Evolutionary conservation across 2,113 vertebrate genomes (phyloP).

Genomic region (Rhegmatorhina hoffmannsi): DNA sequence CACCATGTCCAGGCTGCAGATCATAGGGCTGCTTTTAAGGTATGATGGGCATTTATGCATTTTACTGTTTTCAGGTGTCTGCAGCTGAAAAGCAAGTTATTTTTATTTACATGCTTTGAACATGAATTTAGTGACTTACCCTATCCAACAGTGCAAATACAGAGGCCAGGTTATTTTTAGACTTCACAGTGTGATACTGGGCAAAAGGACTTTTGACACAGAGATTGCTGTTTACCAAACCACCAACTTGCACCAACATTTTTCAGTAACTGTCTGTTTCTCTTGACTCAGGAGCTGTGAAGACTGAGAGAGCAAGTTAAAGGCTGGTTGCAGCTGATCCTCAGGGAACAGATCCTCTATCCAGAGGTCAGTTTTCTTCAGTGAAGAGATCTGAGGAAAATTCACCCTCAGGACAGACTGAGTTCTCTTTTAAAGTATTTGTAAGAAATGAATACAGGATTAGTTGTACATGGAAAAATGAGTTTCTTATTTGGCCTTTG

Average conservation of each 20-base stretch:
- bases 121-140: not conserved
- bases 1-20: not conserved
- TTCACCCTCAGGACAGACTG: not conserved
- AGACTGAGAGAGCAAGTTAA: not conserved
- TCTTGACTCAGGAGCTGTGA: not conserved
- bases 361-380: not conserved
- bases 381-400: not conserved
- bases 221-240: not conserved
- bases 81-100: not conserved
- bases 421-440: not conserved
- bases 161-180: conserved; percentile 14
- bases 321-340: not conserved
- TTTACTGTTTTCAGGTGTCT: not conserved
- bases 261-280: not conserved
- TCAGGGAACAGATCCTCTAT: not conserved
- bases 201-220: conserved; percentile 1
- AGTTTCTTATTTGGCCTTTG: not conserved
- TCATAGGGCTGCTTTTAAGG: not conserved
- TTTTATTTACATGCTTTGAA: conserved; percentile 17
- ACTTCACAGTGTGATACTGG: not conserved
- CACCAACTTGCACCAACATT: not conserved
- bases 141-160: not conserved
- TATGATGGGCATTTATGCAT: not conserved
- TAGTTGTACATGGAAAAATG: not conserved
- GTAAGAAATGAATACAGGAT: not conserved